A percentile compares a stretch with the other conserved stretches of the same genome.
These are phyloP conservation scores for Eulithis prunata DNA, from an alignment of 2,888 invertebrate genomes.

Conservation along the genomic window DNA sequence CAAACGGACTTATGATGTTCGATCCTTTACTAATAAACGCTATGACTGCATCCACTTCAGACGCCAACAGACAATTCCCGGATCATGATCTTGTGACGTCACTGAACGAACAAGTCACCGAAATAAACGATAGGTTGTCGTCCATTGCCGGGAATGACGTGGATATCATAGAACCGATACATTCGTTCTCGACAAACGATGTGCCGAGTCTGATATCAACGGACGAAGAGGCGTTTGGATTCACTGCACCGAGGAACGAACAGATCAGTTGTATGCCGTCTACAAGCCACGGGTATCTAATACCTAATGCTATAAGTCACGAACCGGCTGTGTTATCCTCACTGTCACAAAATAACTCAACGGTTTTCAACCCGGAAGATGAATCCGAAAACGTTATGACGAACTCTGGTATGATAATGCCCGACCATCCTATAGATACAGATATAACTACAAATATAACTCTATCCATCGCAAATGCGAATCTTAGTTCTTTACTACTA, in stretches of 20 bases:
- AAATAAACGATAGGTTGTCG: slow-evolving; percentile 77
- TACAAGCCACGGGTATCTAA: slow-evolving; percentile 86
- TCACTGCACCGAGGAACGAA: slow-evolving; percentile 66
- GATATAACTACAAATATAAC: slow-evolving; percentile 78
- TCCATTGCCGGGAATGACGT: slow-evolving; percentile 70
- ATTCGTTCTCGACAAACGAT: slow-evolving; percentile 77
- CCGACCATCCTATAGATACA: slow-evolving; percentile 69
- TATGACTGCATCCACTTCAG: slow-evolving; percentile 61
- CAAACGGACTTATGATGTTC: slow-evolving; percentile 79
- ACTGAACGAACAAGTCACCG: slow-evolving; percentile 79
- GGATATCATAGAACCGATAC: slow-evolving; percentile 70
- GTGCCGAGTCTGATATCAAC: slow-evolving; percentile 70
- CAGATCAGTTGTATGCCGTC: slow-evolving; percentile 83
- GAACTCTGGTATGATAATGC: slow-evolving; percentile 68
- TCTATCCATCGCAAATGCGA: slow-evolving; percentile 85
- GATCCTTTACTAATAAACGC: slow-evolving; percentile 79
- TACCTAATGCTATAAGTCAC: slow-evolving; percentile 86
- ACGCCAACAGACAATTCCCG: slow-evolving; percentile 68
- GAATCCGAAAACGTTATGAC: slow-evolving; percentile 59
- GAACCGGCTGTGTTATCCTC: slow-evolving; percentile 83
- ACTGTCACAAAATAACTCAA: slow-evolving; percentile 77
- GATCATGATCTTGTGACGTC: slow-evolving; percentile 78
- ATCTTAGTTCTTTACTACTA: slow-evolving; percentile 83
- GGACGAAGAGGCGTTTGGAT: slow-evolving; percentile 60
- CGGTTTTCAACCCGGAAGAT: slow-evolving; percentile 74